Base-by-base conservation (phyloP, 53 echinoderm and acorn worm genomes). In the Echinometra lucunter region DNA sequence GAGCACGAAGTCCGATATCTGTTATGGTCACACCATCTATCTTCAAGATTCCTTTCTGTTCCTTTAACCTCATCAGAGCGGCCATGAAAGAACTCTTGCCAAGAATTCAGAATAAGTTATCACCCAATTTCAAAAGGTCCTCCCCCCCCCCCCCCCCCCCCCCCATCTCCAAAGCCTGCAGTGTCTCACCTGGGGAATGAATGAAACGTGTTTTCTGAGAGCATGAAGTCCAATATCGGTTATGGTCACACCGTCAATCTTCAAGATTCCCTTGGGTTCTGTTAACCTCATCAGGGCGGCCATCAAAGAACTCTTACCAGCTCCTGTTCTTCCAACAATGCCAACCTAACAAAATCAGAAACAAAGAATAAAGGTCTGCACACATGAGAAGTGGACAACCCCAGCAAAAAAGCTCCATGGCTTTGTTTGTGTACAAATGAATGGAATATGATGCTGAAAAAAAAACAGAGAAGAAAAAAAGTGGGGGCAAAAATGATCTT, bases 151-250 rank as follows among this genome's bases (percentile, higher is more conserved):
- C n/a, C n/a, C n/a, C n/a, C n/a, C n/a, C n/a, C n/a, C n/a, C n/a
- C n/a, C n/a, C n/a, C n/a, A n/a, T n/a, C n/a, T n/a, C n/a, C n/a
- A n/a, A n/a, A n/a, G n/a, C n/a, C n/a, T n/a, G n/a, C n/a, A n/a
- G n/a, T 53, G 13, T 53, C 85, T 83, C 93, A 98, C 98, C 97
- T 98, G 99, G 30, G 99, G 99, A 37, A 99, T 99, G 89, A 99
- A 98, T 58, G 99, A 97, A 30, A 99, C 93, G 12, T 96, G 96
- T 35, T 97, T 98, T 88, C 99, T 95, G 40, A 99, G 95, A 53
- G 95, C 95, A 94, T 96, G 98, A 19, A 98, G 95, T 0, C 98
- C 99, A 11, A 99, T 96, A 34, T 85, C 44, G 27, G 92, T 88
- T 47, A 97, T 96, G 56, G 96, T 89, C 17, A 98, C 95, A 4